Conservation (phyloP, 2,113 vertebrate genomes). For the Leucopsar rothschildi region DNA sequence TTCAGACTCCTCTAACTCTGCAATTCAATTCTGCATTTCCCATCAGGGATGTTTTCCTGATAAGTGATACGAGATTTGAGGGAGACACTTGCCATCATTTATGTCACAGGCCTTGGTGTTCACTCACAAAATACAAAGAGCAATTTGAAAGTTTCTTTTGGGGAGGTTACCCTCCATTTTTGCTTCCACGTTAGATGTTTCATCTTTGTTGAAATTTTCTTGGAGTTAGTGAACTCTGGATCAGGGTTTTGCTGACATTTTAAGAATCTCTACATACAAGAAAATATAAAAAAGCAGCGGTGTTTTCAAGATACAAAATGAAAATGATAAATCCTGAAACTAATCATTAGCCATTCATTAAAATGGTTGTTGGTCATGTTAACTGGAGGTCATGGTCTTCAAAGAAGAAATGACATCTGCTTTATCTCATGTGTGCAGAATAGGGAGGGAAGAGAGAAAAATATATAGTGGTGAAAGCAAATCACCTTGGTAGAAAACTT, state of each 20-base stretch:
- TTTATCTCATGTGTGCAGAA: background rate
- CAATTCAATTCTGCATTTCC: background rate
- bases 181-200: background rate
- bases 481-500: background rate
- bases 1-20: background rate
- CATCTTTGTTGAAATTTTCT: background rate
- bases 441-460: background rate
- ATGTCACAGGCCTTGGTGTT: background rate
- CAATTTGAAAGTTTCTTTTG: background rate
- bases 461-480: background rate
- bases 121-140: background rate
- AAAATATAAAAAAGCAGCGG: background rate
- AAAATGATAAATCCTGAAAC: background rate
- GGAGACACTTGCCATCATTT: background rate
- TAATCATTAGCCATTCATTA: background rate
- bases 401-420: background rate
- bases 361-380: background rate
- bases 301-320: background rate
- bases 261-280: background rate
- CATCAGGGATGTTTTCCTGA: background rate
- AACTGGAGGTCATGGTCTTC: background rate
- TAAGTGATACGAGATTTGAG: accelerated
- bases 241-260: background rate
- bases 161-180: background rate
- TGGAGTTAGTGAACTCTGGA: accelerated